These are phyloP conservation scores for Charina bottae DNA, from an alignment of 2,113 vertebrate species.

Conservation along the genomic window DNA sequence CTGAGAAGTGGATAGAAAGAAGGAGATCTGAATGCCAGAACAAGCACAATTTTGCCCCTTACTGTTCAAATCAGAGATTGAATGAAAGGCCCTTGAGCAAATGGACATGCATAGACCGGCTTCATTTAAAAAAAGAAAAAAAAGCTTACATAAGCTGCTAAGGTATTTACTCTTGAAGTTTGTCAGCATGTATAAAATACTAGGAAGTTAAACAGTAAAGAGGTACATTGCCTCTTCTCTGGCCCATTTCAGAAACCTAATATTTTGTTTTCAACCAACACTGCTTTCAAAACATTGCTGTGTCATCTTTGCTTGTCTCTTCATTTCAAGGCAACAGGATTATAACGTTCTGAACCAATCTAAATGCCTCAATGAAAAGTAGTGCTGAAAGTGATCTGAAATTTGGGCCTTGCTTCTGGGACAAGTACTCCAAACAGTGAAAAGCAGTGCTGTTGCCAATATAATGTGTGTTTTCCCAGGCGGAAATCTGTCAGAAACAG, in stretches of 20 bases:
- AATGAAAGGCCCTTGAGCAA: background rate
- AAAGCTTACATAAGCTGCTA: constrained; percentile 21
- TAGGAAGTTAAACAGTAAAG: constrained; percentile 3
- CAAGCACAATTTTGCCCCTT: constrained; percentile 24
- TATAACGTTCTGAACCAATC: background rate
- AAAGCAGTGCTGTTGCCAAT: background rate
- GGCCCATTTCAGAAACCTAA: background rate
- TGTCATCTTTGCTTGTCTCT: background rate
- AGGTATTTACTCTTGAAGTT: background rate
- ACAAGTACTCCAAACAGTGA: background rate
- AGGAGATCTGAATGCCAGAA: constrained; percentile 14
- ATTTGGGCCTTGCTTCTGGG: background rate
- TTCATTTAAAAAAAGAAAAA: background rate
- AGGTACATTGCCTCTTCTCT: background rate
- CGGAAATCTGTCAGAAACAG: background rate
- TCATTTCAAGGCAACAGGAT: background rate
- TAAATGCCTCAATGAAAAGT: background rate
- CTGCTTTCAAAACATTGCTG: background rate
- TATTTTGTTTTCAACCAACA: background rate
- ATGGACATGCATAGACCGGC: background rate
- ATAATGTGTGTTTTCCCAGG: background rate
- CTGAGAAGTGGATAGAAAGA: constrained; percentile 29
- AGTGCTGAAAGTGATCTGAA: background rate
- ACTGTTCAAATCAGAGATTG: constrained; percentile 25
- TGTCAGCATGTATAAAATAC: constrained; percentile 16